phyloP scores from a whole-genome alignment of 2,888 invertebrate species.

The Anodontia alba region DNA sequence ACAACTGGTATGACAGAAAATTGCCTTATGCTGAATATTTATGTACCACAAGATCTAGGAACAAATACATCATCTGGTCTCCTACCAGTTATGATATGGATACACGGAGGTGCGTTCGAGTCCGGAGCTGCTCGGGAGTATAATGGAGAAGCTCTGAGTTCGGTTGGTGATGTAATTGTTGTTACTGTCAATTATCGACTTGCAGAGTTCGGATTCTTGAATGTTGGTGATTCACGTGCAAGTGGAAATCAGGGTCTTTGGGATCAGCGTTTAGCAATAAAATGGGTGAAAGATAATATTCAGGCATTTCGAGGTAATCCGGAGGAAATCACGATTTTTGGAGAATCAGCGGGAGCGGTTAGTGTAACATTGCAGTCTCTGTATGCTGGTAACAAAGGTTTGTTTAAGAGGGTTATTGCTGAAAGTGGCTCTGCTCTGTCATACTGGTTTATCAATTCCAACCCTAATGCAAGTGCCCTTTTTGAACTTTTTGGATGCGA shows the following conservation, averaged over 20 bases:
- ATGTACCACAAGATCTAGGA: conserved; percentile 30
- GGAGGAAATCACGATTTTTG: conserved; percentile 47
- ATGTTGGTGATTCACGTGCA: conserved; percentile 25
- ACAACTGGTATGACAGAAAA: conserved; percentile 27
- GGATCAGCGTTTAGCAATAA: conserved; percentile 56
- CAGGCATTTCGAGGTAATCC: conserved; percentile 41
- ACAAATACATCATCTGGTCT: background rate
- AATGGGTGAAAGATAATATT: conserved; percentile 58
- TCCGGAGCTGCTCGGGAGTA: conserved; percentile 26
- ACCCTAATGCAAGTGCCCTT: conserved; percentile 20
- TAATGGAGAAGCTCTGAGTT: conserved; percentile 4
- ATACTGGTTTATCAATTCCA: conserved; percentile 13
- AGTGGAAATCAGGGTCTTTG: conserved; percentile 54
- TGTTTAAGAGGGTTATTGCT: conserved; percentile 44
- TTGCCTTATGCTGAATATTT: conserved; percentile 51
- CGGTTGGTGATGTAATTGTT: conserved; percentile 30
- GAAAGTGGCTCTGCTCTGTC: conserved; percentile 46
- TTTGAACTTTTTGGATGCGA: conserved; percentile 21
- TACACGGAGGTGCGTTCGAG: conserved; percentile 50
- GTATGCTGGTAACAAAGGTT: conserved; percentile 54
- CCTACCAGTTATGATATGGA: conserved; percentile 53
- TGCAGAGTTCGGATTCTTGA: conserved; percentile 49
- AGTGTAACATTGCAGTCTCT: conserved; percentile 49
- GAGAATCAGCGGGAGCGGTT: conserved; percentile 47
- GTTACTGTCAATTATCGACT: conserved; percentile 55